A percentile compares a stretch with the other conserved stretches of the same genome.
These are phyloP conservation scores for Corythaixoides concolor DNA, from an alignment of 2,113 vertebrate species.

Conservation along the genomic window DNA sequence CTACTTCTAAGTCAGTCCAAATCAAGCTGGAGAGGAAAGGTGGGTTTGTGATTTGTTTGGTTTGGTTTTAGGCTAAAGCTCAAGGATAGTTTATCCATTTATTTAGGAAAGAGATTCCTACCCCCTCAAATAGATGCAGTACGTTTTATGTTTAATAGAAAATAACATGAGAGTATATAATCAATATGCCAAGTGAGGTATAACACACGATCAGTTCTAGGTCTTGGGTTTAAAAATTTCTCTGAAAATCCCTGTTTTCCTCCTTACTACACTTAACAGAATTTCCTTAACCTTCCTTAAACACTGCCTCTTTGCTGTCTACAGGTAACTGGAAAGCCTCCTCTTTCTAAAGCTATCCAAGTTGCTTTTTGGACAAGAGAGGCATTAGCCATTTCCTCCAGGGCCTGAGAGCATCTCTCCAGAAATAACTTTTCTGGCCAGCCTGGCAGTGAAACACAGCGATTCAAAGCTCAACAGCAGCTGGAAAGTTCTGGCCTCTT, in stretches of 20 bases:
- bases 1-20: neutral
- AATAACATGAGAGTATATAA: neutral
- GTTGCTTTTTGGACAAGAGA: neutral
- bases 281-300: neutral
- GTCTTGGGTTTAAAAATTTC: too few relatives aligned
- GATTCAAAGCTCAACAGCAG: accelerated
- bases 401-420: neutral
- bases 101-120: neutral
- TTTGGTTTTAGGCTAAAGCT: neutral
- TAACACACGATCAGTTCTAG: neutral
- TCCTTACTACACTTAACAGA: neutral
- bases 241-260: neutral
- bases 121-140: neutral
- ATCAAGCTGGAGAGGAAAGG: neutral
- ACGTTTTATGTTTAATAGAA: neutral
- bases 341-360: neutral
- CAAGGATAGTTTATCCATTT: neutral
- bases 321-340: neutral
- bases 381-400: neutral
- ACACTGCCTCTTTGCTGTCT: neutral
- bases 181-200: neutral
- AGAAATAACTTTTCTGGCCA: neutral
- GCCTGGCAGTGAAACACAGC: neutral
- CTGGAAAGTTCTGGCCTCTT: neutral
- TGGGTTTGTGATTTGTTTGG: neutral